phyloP scores from a whole-genome alignment of 1,140 invertebrate species.

The Leptopilina clavipes region DNA sequence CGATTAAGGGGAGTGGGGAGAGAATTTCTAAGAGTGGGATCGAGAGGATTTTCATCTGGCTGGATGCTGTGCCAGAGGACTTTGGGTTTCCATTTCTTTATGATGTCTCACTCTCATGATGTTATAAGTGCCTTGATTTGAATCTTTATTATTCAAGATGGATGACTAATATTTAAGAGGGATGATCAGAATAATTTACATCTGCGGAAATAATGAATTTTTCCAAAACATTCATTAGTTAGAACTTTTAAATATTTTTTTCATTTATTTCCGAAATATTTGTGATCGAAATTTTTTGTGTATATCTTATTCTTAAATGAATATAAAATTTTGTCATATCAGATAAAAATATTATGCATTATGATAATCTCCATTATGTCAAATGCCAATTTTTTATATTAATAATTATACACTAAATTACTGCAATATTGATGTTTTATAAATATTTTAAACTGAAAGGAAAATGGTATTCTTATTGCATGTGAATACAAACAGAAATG shows the following conservation, averaged over 20 bases:
- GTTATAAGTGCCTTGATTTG: not conserved
- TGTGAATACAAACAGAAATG: not conserved
- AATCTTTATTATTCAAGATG: not conserved
- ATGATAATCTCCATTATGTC: too few species aligned
- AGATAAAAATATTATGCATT: too few species aligned
- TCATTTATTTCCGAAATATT: too few species aligned
- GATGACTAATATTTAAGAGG: not conserved
- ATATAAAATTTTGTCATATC: too few species aligned
- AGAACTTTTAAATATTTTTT: too few species aligned
- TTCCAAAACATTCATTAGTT: too few species aligned
- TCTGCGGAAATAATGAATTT: too few species aligned
- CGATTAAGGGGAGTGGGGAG: constrained; percentile 44
- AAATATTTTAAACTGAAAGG: not conserved
- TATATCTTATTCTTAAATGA: too few species aligned
- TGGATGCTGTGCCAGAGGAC: constrained; percentile 1
- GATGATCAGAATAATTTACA: not conserved
- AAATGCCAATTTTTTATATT: too few species aligned
- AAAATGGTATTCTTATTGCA: not conserved
- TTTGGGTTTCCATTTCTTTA: not conserved
- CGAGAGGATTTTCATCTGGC: constrained; percentile 48
- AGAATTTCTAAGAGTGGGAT: constrained; percentile 41
- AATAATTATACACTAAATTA: not conserved
- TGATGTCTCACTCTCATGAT: constrained; percentile 1
- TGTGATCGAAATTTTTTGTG: too few species aligned
- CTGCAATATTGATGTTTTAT: not conserved